These are phyloP conservation scores for Chelonoidis abingdonii DNA, from an alignment of 2,113 vertebrate genomes.

Conservation along the genomic window DNA sequence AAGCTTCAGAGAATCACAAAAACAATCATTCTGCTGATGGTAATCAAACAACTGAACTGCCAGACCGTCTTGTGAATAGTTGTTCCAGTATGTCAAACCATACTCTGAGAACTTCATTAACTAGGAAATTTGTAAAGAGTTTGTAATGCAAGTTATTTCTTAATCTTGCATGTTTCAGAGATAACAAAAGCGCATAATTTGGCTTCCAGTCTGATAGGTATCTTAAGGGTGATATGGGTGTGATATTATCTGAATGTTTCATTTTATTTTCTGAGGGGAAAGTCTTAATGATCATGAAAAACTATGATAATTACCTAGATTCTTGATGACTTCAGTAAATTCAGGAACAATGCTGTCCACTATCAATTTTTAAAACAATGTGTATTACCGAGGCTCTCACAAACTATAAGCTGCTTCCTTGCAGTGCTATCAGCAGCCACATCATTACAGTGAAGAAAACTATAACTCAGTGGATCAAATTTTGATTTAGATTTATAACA, in stretches of 20 bases:
- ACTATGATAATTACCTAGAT: background rate
- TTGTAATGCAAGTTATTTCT: background rate
- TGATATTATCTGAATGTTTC: background rate
- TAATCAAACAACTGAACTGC: background rate
- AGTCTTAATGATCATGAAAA: slow-evolving; percentile 20
- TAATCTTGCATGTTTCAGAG: background rate
- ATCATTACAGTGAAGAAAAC: slow-evolving; percentile 5
- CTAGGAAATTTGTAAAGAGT: background rate
- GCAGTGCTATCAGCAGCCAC: background rate
- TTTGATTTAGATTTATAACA: background rate
- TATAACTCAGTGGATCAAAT: background rate
- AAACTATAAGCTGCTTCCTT: background rate
- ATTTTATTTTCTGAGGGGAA: slow-evolving; percentile 1
- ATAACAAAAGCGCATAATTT: background rate
- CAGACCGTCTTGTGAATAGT: background rate
- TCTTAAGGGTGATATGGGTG: background rate
- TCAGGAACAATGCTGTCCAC: background rate
- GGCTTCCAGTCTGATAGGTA: slow-evolving; percentile 4
- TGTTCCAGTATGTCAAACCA: background rate
- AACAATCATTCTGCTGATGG: background rate
- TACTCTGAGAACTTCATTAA: background rate
- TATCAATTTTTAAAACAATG: background rate
- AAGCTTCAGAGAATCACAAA: background rate
- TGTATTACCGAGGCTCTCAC: background rate
- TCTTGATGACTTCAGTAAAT: slow-evolving; percentile 7